Percentiles rank a stretch among this genome's conserved stretches.
phyloP scores from a whole-genome alignment of 53 echinoderm and acorn worm genomes.

The Holothuria leucospilota region DNA sequence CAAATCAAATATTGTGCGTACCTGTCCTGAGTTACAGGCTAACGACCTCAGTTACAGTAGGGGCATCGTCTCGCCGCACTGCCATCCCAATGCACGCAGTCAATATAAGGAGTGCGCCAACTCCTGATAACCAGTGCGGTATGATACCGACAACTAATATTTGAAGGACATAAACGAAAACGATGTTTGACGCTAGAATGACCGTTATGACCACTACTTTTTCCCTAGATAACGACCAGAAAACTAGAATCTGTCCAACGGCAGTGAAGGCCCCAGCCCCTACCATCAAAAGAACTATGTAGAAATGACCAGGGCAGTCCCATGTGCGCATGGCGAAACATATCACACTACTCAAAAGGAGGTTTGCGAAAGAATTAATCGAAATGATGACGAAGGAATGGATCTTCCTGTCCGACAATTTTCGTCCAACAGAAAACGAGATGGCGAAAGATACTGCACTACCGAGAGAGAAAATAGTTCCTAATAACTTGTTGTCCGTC shows the following conservation, averaged over 20 bases:
- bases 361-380: not conserved
- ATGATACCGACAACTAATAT: not conserved
- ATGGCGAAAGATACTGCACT: not conserved
- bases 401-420: not conserved
- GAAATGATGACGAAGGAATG: not conserved
- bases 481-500: not conserved
- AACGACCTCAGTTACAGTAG: not conserved
- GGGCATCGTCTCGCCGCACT: not conserved
- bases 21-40: no score
- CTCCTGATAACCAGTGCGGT: not conserved
- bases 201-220: not conserved
- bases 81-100: conserved; percentile 6
- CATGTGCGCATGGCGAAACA: not conserved
- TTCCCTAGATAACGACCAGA: not conserved
- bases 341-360: not conserved
- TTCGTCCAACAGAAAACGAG: not conserved
- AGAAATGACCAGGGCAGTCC: not conserved
- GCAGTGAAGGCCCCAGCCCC: not conserved
- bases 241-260: not conserved
- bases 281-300: not conserved
- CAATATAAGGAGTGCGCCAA: not conserved
- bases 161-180: not conserved
- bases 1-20: no score
- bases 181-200: not conserved
- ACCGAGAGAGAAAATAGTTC: not conserved